Evolutionary conservation across 92 coral and sea anemone species (phyloP), one percentile per base, ranked within the genome.

Genomic region (Phenganax subtilis): DNA sequence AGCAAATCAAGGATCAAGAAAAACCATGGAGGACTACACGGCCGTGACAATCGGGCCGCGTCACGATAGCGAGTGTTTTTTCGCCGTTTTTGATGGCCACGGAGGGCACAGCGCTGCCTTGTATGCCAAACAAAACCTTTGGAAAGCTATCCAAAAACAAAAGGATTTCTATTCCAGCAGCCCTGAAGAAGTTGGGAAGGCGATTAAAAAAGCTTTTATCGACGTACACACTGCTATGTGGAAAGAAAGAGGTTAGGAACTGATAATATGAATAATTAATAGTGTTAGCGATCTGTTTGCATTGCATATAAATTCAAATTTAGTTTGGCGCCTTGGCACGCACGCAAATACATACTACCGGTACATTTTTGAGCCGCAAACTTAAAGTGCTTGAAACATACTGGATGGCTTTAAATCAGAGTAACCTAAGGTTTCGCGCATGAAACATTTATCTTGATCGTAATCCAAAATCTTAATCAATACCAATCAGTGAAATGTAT

Each of bases 41-140:
- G 88, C 91, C 4, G 91, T 92, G 8, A 88, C 89, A 56, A 85
- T 92, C 81, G 98, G 91, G 37, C 91, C 90, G 10, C 84, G 81
- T 67, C 85, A 89, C 27, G 84, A 88, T 75, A 90, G 93, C 27
- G 97, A 91, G 76, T 89, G 91, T 27, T 93, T 90, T 75, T 88
- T 92, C 81, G 97, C 92, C 54, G 97, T 93, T 15, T 93, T 89
- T 59, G 98, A 93, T 30, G 98, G 98, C 31, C 98, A 93, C 77
- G 98, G 98, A 10, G 98, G 98, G 10, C 80, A 92, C 57, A 90
- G 92, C 57, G 98, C 98, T 5, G 98, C 98, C 54, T 71, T 85
- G 37, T 93, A 91, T 84, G 97, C 98, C 55, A 76, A 88, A 84
- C 90, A 85, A 30, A 89, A 86, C 66, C 86, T 93, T 57, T 93